These are phyloP conservation scores for Zaprionus camerounensis DNA, from an alignment of 1,140 invertebrate species.

Conservation along the genomic window DNA sequence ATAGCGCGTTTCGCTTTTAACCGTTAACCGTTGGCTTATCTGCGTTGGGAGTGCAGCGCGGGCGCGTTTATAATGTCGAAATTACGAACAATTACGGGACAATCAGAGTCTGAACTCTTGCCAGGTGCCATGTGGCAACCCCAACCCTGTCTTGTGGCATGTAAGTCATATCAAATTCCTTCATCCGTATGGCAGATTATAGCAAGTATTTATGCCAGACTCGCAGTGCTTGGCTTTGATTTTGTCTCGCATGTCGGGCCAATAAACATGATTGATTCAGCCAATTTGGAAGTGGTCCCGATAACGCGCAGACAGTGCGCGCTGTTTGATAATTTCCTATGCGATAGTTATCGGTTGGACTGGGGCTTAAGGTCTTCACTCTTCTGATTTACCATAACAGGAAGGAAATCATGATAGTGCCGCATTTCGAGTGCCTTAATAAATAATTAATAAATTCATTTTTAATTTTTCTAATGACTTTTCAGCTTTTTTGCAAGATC, in stretches of 20 bases:
- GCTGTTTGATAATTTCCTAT: slow-evolving; percentile 30
- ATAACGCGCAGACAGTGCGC: slow-evolving; percentile 47
- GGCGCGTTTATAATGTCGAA: slow-evolving; percentile 62
- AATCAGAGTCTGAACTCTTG: slow-evolving; percentile 49
- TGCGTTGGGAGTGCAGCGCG: slow-evolving; percentile 9
- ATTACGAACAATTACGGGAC: slow-evolving; percentile 72
- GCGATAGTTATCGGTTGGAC: slow-evolving; percentile 46
- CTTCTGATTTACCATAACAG: slow-evolving; percentile 47
- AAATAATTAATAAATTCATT: slow-evolving; percentile 11
- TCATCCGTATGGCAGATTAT: slow-evolving; percentile 54
- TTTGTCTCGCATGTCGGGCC: slow-evolving; percentile 52
- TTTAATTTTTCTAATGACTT: not conserved
- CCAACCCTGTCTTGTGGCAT: slow-evolving; percentile 22
- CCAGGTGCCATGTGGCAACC: not conserved
- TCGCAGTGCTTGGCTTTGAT: slow-evolving; percentile 42
- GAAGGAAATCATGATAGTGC: slow-evolving; percentile 14
- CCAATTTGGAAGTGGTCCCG: slow-evolving; percentile 25
- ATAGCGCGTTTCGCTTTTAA: slow-evolving; percentile 32
- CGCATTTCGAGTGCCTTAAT: slow-evolving; percentile 20
- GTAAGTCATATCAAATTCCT: slow-evolving; percentile 22
- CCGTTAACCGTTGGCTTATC: slow-evolving; percentile 44
- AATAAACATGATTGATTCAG: slow-evolving; percentile 68
- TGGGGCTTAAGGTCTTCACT: slow-evolving; percentile 16
- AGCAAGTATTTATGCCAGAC: slow-evolving; percentile 54
- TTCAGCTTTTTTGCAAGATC: not conserved